Percentiles rank a stretch among this genome's conserved stretches.
phyloP scores from a whole-genome alignment of 2,888 invertebrate species.

The Stratiomys singularior region DNA sequence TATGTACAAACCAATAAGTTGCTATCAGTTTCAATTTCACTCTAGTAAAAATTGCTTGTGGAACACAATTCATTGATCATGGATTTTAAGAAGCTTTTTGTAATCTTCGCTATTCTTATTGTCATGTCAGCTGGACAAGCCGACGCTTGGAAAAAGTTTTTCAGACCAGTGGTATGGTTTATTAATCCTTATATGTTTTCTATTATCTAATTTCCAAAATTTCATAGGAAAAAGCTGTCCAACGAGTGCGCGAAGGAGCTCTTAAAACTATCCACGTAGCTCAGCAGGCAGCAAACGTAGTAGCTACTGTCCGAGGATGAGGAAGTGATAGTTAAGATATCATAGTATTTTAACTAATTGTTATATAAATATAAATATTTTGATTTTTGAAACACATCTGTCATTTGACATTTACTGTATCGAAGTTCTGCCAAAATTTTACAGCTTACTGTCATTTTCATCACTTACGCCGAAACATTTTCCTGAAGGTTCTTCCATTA shows the following conservation, averaged over 20 bases:
- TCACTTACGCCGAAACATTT: no score
- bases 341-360: background rate
- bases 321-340: background rate
- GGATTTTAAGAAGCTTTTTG: slow-evolving; percentile 9
- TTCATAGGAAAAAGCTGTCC: slow-evolving; percentile 28
- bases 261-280: background rate
- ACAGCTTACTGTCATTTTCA: no score
- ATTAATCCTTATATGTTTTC: background rate
- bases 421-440: no score
- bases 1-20: no score
- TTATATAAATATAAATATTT: background rate
- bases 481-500: no score
- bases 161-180: slow-evolving; percentile 23
- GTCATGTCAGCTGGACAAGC: background rate
- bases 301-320: background rate
- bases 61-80: background rate
- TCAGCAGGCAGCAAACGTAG: slow-evolving; percentile 31
- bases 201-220: background rate
- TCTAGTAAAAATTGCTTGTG: no score
- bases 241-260: slow-evolving; percentile 9
- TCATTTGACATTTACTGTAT: no score
- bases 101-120: background rate
- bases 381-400: no score
- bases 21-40: no score
- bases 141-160: slow-evolving; percentile 15